Percentiles rank a stretch among this genome's conserved stretches.
Evolutionary conservation across 2,797 vertebrate genomes (phyloP).

Genomic region (Micrastur ruficollis): DNA sequence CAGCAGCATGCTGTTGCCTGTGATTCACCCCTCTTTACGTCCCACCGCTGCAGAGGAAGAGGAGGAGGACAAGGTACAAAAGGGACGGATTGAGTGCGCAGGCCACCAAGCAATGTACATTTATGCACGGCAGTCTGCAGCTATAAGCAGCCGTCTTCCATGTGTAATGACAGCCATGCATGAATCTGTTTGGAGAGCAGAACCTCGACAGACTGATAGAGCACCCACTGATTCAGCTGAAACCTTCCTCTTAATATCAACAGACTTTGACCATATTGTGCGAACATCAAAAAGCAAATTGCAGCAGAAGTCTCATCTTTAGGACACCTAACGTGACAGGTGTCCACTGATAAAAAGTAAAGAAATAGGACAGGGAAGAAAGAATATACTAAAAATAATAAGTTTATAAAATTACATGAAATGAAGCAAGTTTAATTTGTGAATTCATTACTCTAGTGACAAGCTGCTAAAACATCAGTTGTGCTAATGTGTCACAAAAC

Average conservation of each 20-base stretch:
- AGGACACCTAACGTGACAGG: not conserved
- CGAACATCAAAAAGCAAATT: not conserved
- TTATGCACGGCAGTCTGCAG: not conserved
- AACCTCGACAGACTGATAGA: not conserved
- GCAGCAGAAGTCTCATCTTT: not conserved
- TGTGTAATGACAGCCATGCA: rapidly evolving
- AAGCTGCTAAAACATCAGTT: constrained; percentile 60
- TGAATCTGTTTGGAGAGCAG: not conserved
- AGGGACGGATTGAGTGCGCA: not conserved
- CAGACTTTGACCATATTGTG: not conserved
- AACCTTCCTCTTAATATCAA: not conserved
- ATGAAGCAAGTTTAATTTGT: constrained; percentile 48
- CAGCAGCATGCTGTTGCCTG: not conserved
- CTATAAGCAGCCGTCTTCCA: not conserved
- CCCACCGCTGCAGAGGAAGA: not conserved
- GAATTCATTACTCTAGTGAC: constrained; percentile 59
- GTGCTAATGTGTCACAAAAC: constrained; percentile 59
- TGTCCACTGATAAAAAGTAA: not conserved
- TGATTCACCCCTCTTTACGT: not conserved
- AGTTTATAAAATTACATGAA: constrained; percentile 29
- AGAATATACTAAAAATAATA: constrained; percentile 44
- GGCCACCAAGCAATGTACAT: not conserved
- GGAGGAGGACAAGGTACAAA: rapidly evolving
- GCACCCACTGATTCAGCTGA: not conserved
- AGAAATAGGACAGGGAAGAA: not conserved